Evolutionary conservation across 2,888 invertebrate genomes (phyloP), one percentile per base, ranked within the genome.

Genomic region (Mimumesa dahlbomi): DNA sequence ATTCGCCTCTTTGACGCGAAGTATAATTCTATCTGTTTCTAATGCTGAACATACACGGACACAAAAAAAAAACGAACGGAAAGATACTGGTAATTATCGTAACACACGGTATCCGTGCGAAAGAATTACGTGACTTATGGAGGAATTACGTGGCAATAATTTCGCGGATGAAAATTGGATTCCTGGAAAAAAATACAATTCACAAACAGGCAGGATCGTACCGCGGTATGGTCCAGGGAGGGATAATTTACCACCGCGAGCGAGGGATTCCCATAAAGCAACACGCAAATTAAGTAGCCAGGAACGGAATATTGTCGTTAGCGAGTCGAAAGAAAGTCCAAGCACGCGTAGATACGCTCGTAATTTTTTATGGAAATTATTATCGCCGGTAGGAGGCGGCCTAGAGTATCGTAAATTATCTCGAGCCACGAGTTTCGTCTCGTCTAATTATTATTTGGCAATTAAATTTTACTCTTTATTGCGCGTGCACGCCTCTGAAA

Each of bases 211-310:
- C n/a, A n/a, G n/a, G n/a, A n/a, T n/a, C n/a, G n/a, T n/a, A n/a
- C n/a, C n/a, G n/a, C n/a, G n/a, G n/a, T n/a, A n/a, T n/a, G n/a
- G n/a, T n/a, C n/a, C n/a, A n/a, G n/a, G n/a, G 31, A 34, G 50
- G 68, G 65, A 63, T 75, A 78, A 78, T 76, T 80, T 74, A 73
- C 57, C 61, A 66, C 67, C 69, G 65, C 71, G 54, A 70, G 71
- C 71, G 66, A 64, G 65, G 59, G 58, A 43, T 42, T 62, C 46
- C 42, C 79, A 64, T 79, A 80, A 78, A 76, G 59, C 80, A 78
- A 56, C 49, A 64, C 43, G 74, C 61, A 70, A 81, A 80, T 80
- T 74, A 81, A 80, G 78, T 76, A 81, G 74, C 70, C 64, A 61
- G 42, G 69, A 52, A 64, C 53, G 46, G 40, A 42, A 68, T 56